Evolutionary conservation across 2,888 invertebrate genomes (phyloP).

Genomic region (Anthophora plumipes): DNA sequence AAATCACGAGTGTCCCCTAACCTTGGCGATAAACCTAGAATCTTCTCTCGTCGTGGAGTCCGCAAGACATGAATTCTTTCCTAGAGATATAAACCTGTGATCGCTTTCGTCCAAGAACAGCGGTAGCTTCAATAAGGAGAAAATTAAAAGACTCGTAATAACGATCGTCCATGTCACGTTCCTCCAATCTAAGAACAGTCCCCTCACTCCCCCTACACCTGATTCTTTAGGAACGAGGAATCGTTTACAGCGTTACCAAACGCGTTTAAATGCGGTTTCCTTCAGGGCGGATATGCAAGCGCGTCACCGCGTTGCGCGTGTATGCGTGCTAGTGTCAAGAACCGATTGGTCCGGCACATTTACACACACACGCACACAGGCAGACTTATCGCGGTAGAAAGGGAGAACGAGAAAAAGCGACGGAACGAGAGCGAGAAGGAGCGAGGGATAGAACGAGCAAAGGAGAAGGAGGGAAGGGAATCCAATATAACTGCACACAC

Average conservation of each 20-base stretch:
- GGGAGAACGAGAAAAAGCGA: slow-evolving; percentile 40
- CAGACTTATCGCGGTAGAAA: slow-evolving; percentile 18
- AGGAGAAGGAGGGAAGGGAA: slow-evolving; percentile 74
- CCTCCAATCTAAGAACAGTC: neutral
- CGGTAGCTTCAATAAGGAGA: slow-evolving; percentile 23
- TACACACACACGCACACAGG: slow-evolving; percentile 18
- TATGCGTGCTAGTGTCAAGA: slow-evolving; percentile 22
- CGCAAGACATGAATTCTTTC: neutral
- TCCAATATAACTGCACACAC: slow-evolving; percentile 83
- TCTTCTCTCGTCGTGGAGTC: no score
- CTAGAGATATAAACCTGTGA: slow-evolving; percentile 1
- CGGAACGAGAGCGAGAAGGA: slow-evolving; percentile 42
- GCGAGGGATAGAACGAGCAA: slow-evolving; percentile 58
- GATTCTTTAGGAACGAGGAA: slow-evolving; percentile 40
- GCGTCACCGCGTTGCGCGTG: neutral
- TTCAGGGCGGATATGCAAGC: slow-evolving; percentile 35
- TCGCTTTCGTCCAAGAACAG: neutral
- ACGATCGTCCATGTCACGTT: slow-evolving; percentile 18
- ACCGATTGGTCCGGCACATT: slow-evolving; percentile 43
- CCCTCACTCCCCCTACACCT: neutral
- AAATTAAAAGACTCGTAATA: slow-evolving; percentile 38
- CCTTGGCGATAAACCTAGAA: no score
- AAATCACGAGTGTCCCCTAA: no score
- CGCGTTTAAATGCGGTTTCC: slow-evolving; percentile 59
- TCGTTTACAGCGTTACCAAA: slow-evolving; percentile 65